Evolutionary conservation across 2,797 vertebrate species (phyloP).

Genomic region (Sebastes vulpes): DNA sequence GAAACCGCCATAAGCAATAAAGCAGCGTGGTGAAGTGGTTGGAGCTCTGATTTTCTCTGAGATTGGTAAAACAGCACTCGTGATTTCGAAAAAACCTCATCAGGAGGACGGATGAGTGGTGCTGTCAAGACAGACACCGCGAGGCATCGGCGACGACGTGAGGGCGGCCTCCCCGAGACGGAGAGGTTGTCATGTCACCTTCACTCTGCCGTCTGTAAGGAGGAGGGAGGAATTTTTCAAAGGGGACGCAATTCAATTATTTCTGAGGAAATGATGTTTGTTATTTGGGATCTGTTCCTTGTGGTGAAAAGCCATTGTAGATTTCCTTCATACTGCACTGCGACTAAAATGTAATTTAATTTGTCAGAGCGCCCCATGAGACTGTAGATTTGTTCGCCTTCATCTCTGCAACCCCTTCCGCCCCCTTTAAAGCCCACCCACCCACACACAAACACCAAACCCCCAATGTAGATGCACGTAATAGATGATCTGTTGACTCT

Average conservation of each 20-base stretch:
- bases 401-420: slow-evolving; percentile 3
- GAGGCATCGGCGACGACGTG: not conserved
- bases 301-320: slow-evolving; percentile 56
- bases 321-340: slow-evolving; percentile 49
- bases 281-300: slow-evolving; percentile 56
- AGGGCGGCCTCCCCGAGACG: slow-evolving; percentile 5
- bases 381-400: slow-evolving; percentile 38
- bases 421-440: slow-evolving; percentile 17
- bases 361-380: slow-evolving; percentile 28
- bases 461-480: slow-evolving; percentile 23
- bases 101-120: slow-evolving; percentile 28
- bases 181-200: slow-evolving; percentile 34
- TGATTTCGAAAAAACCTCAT: slow-evolving; percentile 42
- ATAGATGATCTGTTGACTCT: slow-evolving; percentile 46
- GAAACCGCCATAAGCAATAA: slow-evolving; percentile 23
- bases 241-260: slow-evolving; percentile 58
- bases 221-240: slow-evolving; percentile 15
- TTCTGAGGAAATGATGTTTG: slow-evolving; percentile 60
- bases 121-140: slow-evolving; percentile 5
- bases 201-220: slow-evolving; percentile 28
- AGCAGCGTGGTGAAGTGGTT: slow-evolving; percentile 29
- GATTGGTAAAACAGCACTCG: slow-evolving; percentile 43
- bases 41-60: slow-evolving; percentile 43
- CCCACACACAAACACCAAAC: slow-evolving; percentile 7
- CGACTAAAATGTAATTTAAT: slow-evolving; percentile 64